Evolutionary conservation across 2,113 vertebrate genomes (phyloP), one percentile per base, ranked within the genome.

Genomic region (Galeopterus variegatus): DNA sequence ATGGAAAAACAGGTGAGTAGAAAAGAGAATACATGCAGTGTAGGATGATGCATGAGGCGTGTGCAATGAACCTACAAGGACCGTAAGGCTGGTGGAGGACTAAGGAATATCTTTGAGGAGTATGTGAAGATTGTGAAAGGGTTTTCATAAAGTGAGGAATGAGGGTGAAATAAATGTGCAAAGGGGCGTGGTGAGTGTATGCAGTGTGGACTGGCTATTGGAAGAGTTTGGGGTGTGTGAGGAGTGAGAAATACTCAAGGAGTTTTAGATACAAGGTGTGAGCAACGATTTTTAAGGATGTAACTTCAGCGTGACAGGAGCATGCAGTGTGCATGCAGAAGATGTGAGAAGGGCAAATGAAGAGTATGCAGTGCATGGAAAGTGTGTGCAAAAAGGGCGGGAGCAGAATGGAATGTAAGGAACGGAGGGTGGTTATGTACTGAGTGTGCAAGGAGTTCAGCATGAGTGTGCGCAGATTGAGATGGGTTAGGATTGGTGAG

Each of bases 31-130:
- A 13, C 8, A 0, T 9, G 36, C 8, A 23, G 24, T 5, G 2
- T 6, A n/a, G 26, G 31, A 28, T 5, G 9, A 21, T 15, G 12
- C 3, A 2, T 0, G 60, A 21, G 19, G n/a, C 7, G 0, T 0
- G 23, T 1, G 48, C 31, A 12, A 0, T 8, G 6, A 36, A n/a
- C 1, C 6, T 28, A 9, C 26, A 73, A 70, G 60, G 33, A 50
- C 48, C 6, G 6, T 11, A 67, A 84, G 33, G 24, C 19, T 76
- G 36, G 14, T 64, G 50, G 36, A 60, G 4, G 41, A 45, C 62
- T 21, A 58, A 88, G 52, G 72, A 33, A 1, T 33, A 28, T 52
- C 56, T 93, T 15, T 6, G 24, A 58, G 56, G 69, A 26, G 2
- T 33, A 24, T 23, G 41, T 0, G 2, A n/a, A 17, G 75, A 83